phyloP scores from a whole-genome alignment of 2,113 vertebrate genomes.

The Aythya baeri region DNA sequence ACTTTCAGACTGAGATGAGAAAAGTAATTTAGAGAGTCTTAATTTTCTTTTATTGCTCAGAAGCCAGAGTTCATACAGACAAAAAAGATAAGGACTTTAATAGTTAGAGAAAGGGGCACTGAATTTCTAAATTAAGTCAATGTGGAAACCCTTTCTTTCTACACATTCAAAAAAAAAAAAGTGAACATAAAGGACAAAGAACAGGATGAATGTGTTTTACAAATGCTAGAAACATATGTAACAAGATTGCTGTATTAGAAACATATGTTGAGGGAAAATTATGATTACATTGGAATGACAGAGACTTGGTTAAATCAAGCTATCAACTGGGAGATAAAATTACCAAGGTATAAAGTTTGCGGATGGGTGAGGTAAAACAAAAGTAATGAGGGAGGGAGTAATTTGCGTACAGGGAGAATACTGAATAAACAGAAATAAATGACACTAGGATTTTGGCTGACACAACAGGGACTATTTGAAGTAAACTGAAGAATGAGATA shows the following conservation, averaged over 20 bases:
- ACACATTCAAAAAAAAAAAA: background rate
- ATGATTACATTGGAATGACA: slow-evolving; percentile 40
- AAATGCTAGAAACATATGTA: slow-evolving; percentile 58
- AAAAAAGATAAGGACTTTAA: background rate
- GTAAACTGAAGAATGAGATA: slow-evolving; percentile 39
- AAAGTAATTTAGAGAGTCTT: background rate
- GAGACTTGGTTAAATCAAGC: slow-evolving; percentile 54
- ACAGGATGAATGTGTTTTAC: slow-evolving; percentile 44
- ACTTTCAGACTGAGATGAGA: background rate
- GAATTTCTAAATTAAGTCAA: slow-evolving; percentile 24
- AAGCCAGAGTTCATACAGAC: background rate
- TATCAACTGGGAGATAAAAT: slow-evolving; percentile 64
- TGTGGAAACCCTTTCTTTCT: background rate
- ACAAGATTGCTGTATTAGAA: slow-evolving; percentile 55
- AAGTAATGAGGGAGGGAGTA: slow-evolving; percentile 18
- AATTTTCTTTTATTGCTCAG: background rate
- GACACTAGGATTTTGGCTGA: slow-evolving; percentile 40
- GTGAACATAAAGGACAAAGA: background rate
- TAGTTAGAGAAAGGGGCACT: background rate
- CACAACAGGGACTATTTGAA: slow-evolving; percentile 6
- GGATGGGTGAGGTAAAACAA: slow-evolving; percentile 47
- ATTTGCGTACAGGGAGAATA: background rate
- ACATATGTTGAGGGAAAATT: slow-evolving; percentile 58
- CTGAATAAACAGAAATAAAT: slow-evolving; percentile 53
- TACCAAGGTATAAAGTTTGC: slow-evolving; percentile 26